Evolutionary conservation across 2,888 invertebrate species (phyloP).

Genomic region (Alitta virens): DNA sequence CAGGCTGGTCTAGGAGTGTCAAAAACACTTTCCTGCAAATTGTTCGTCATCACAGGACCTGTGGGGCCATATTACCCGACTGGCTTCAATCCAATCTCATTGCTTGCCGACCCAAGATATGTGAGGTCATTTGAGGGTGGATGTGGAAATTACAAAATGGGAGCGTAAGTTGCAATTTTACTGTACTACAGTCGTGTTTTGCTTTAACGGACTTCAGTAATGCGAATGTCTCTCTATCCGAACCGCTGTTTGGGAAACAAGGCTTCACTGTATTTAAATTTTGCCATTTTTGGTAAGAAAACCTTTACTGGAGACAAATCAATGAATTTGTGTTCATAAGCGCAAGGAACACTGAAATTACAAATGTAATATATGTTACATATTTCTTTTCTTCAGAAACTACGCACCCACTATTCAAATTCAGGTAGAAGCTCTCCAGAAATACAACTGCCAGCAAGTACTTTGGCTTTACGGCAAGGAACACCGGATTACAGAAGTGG

Average conservation of each 20-base stretch:
- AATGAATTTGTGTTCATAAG: neutral
- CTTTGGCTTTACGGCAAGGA: slow-evolving; percentile 94
- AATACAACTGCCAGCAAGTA: slow-evolving; percentile 83
- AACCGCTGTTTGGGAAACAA: too few species aligned
- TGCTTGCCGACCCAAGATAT: slow-evolving; percentile 88
- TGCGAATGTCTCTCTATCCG: too few species aligned
- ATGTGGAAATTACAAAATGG: slow-evolving; percentile 91
- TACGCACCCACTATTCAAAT: slow-evolving; percentile 62
- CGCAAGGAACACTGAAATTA: neutral
- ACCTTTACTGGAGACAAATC: neutral
- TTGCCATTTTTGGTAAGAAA: neutral
- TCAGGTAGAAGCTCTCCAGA: slow-evolving; percentile 69
- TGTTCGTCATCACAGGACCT: slow-evolving; percentile 89
- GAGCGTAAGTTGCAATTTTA: slow-evolving; percentile 81
- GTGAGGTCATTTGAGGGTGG: slow-evolving; percentile 80
- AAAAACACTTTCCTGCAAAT: slow-evolving; percentile 79
- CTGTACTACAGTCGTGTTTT: too few species aligned
- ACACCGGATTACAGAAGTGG: slow-evolving; percentile 92
- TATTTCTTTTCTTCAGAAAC: slow-evolving; percentile 52
- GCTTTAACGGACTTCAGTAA: too few species aligned
- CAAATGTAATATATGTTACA: neutral
- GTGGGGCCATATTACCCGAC: slow-evolving; percentile 89
- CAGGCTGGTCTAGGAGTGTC: slow-evolving; percentile 91
- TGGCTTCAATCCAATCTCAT: slow-evolving; percentile 71
- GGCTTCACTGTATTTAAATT: neutral